phyloP scores from a whole-genome alignment of 2,888 invertebrate species.

The Orthosia gracilis region DNA sequence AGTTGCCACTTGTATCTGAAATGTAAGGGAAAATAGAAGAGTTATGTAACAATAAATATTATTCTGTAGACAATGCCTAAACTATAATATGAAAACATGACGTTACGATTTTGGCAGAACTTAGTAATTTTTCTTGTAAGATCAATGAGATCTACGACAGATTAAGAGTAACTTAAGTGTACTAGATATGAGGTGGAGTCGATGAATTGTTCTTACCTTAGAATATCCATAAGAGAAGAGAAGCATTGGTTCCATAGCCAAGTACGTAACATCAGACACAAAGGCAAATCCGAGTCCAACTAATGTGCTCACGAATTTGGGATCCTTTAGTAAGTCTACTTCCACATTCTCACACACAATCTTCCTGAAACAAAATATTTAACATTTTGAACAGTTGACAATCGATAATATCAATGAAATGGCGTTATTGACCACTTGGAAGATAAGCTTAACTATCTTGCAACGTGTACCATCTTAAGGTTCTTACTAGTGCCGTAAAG shows the following conservation, averaged over 20 bases:
- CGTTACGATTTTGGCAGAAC: neutral
- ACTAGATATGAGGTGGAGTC: neutral
- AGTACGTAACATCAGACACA: slow-evolving; percentile 92
- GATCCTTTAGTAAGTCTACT: slow-evolving; percentile 84
- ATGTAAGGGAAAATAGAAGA: neutral
- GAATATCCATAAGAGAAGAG: slow-evolving; percentile 91
- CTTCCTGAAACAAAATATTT: slow-evolving; percentile 78
- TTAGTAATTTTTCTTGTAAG: neutral
- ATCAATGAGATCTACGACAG: neutral
- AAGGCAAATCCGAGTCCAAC: slow-evolving; percentile 92
- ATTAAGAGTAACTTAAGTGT: neutral
- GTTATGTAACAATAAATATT: neutral
- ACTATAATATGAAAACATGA: too few relatives aligned
- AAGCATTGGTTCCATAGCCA: slow-evolving; percentile 92
- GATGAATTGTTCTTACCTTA: slow-evolving; percentile 72
- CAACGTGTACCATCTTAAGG: too few relatives aligned
- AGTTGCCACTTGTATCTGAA: slow-evolving; percentile 92
- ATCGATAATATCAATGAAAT: neutral
- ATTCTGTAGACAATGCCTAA: neutral
- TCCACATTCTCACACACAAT: slow-evolving; percentile 87
- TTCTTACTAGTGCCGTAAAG: too few relatives aligned
- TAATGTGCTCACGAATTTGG: slow-evolving; percentile 83
- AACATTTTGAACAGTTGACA: neutral
- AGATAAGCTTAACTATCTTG: slow-evolving; percentile 12
- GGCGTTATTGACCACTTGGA: neutral